These are phyloP conservation scores for Morone saxatilis DNA, from an alignment of 2,113 vertebrate species.

Conservation along the genomic window DNA sequence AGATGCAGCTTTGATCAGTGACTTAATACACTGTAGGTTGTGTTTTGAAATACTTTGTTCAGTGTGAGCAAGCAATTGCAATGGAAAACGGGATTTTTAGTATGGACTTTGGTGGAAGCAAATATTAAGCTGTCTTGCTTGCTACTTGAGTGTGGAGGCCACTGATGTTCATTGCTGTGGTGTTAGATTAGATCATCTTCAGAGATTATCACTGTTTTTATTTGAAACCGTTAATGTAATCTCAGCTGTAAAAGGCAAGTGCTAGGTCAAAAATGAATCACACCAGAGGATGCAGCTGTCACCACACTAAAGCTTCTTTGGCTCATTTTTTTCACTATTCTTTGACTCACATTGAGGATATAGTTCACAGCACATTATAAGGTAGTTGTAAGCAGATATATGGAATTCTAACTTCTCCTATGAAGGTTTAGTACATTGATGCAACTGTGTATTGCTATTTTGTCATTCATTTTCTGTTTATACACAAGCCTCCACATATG, in stretches of 20 bases:
- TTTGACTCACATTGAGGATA: not conserved
- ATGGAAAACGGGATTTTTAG: not conserved
- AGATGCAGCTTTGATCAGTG: not conserved
- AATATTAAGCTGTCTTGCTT: too few relatives aligned
- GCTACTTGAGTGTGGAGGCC: not conserved
- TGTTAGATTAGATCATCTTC: not conserved
- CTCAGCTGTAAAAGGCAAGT: not conserved
- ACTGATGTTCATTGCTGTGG: not conserved
- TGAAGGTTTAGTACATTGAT: not conserved
- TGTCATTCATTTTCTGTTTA: not conserved
- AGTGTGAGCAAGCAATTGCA: not conserved
- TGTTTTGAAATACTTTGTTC: not conserved
- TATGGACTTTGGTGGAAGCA: not conserved
- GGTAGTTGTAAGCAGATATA: not conserved
- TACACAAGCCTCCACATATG: not conserved
- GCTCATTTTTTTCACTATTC: too few relatives aligned
- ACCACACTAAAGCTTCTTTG: not conserved
- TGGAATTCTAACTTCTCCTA: not conserved
- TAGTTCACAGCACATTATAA: not conserved
- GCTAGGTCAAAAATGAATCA: not conserved
- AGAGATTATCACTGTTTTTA: not conserved
- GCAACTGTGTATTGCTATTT: not conserved
- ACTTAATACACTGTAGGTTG: not conserved
- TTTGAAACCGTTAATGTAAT: not conserved
- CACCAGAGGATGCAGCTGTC: not conserved